phyloP scores from a whole-genome alignment of 2,888 invertebrate species.

The Hylaea fasciaria region DNA sequence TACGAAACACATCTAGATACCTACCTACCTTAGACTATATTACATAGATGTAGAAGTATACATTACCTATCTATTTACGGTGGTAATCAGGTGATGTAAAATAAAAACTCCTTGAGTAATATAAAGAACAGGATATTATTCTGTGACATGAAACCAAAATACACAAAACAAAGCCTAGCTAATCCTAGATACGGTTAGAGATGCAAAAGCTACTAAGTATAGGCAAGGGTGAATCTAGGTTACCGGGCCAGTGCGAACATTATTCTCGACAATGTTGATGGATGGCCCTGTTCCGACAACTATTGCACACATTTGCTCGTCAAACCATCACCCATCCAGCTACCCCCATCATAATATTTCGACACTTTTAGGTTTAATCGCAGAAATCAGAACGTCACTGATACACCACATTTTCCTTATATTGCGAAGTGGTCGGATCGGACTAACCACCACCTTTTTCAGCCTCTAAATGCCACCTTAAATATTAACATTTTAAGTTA shows the following conservation, averaged over 20 bases:
- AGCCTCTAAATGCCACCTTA: slow-evolving; percentile 7
- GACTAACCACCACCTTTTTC: not conserved
- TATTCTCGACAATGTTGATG: not conserved
- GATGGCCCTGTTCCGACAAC: too few relatives aligned
- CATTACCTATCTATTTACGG: too few relatives aligned
- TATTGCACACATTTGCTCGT: not conserved
- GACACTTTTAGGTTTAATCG: slow-evolving; percentile 19
- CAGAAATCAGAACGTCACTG: slow-evolving; percentile 13
- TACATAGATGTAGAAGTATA: too few relatives aligned
- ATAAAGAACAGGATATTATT: too few relatives aligned
- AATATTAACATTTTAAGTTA: slow-evolving; percentile 6
- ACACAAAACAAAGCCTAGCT: too few relatives aligned
- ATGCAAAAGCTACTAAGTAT: too few relatives aligned
- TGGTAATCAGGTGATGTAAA: too few relatives aligned
- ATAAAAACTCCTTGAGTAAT: too few relatives aligned
- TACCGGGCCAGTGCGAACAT: not conserved
- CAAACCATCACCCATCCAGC: not conserved
- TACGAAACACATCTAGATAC: not conserved
- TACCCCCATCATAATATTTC: slow-evolving; percentile 9
- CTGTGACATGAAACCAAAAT: too few relatives aligned
- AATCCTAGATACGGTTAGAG: too few relatives aligned
- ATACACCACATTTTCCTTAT: slow-evolving; percentile 25
- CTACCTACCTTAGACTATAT: not conserved
- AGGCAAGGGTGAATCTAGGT: not conserved
- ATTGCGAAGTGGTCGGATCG: slow-evolving; percentile 18